phyloP scores from a whole-genome alignment of 1,140 invertebrate species.

The Tetragonula clypearis region DNA sequence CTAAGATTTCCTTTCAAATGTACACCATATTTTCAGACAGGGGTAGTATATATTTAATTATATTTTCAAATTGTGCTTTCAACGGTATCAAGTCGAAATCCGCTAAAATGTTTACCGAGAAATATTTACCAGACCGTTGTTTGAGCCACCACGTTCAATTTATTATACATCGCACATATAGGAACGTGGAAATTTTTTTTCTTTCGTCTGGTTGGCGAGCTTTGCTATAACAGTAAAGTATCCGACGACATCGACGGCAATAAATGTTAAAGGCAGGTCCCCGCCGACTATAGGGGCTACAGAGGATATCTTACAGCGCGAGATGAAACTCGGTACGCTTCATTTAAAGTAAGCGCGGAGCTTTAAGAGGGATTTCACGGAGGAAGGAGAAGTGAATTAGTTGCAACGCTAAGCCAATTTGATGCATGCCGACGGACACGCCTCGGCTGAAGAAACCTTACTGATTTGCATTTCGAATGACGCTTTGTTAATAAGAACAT shows the following conservation, averaged over 20 bases:
- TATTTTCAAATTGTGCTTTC: no score
- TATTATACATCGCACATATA: neutral
- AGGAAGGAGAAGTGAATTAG: slow-evolving; percentile 35
- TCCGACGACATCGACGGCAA: neutral
- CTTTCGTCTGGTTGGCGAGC: neutral
- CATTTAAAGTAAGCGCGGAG: slow-evolving; percentile 35
- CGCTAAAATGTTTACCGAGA: no score
- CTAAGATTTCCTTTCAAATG: no score
- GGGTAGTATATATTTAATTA: no score
- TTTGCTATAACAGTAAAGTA: neutral
- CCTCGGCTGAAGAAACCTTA: neutral
- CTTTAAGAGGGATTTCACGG: slow-evolving; percentile 31
- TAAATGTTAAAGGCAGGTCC: neutral
- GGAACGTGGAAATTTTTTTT: neutral
- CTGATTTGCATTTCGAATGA: neutral
- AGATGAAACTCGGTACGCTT: slow-evolving; percentile 26
- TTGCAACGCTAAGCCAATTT: slow-evolving; percentile 31
- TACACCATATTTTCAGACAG: no score
- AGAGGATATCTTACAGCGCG: slow-evolving; percentile 28
- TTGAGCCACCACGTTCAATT: neutral
- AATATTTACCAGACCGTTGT: no score
- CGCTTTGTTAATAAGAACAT: slow-evolving; percentile 4
- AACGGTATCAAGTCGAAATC: no score
- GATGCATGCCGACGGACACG: slow-evolving; percentile 11
- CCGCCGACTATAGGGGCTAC: slow-evolving; percentile 10